Evolutionary conservation across 2,888 invertebrate species (phyloP).

Genomic region (Malthinus seriepunctatus): DNA sequence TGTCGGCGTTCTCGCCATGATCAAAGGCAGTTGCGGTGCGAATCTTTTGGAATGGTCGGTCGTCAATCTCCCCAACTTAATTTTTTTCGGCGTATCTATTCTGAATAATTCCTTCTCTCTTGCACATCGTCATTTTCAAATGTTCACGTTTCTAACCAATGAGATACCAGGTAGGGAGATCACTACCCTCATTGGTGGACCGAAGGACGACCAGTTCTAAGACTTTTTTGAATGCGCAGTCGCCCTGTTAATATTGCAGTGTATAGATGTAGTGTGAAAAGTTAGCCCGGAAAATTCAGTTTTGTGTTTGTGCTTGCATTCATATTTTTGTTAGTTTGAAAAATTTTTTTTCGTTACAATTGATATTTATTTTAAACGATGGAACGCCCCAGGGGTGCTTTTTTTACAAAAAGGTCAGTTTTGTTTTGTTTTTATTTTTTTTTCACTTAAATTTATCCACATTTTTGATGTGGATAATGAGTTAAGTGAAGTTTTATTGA

Average conservation of each 20-base stretch:
- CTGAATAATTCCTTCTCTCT: constrained; percentile 20
- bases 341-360: constrained; percentile 15
- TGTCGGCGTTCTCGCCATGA: constrained; percentile 30
- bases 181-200: constrained; percentile 43
- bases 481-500: neutral
- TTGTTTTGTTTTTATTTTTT: constrained; percentile 59
- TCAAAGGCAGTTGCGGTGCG: constrained; percentile 21
- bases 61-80: constrained; percentile 42
- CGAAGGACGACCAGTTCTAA: constrained; percentile 49
- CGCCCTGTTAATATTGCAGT: constrained; percentile 34
- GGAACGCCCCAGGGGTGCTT: constrained; percentile 76
- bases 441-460: constrained; percentile 34
- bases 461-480: neutral
- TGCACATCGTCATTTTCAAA: constrained; percentile 31
- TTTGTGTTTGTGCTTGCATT: constrained; percentile 30
- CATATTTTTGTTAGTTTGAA: constrained; percentile 19
- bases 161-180: constrained; percentile 43
- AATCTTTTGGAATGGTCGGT: constrained; percentile 47
- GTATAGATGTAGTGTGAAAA: constrained; percentile 31
- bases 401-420: constrained; percentile 81
- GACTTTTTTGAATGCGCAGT: constrained; percentile 41
- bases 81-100: constrained; percentile 32
- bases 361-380: constrained; percentile 50
- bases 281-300: constrained; percentile 31
- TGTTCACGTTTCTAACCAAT: constrained; percentile 46